Evolutionary conservation across 2,888 invertebrate genomes (phyloP).

Genomic region (Cantharis lateralis): DNA sequence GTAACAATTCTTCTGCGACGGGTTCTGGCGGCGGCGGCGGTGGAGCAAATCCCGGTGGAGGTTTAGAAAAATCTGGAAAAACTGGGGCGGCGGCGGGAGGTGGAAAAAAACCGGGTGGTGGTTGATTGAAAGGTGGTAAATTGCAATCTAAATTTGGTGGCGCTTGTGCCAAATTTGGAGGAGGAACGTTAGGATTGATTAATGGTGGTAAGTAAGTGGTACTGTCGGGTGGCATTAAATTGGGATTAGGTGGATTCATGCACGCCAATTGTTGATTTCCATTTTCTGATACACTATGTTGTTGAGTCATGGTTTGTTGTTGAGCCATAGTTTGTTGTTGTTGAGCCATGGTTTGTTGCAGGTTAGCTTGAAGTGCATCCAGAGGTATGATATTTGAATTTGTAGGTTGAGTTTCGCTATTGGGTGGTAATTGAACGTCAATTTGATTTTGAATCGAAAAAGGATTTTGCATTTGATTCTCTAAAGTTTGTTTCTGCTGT

Average conservation of each 20-base stretch:
- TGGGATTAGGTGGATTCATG: slow-evolving; percentile 37
- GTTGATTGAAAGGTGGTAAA: slow-evolving; percentile 57
- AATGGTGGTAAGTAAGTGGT: slow-evolving; percentile 38
- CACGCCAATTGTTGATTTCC: slow-evolving; percentile 36
- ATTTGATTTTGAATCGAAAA: slow-evolving; percentile 1
- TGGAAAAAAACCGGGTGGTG: slow-evolving; percentile 63
- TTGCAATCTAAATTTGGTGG: slow-evolving; percentile 25
- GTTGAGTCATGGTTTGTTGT: slow-evolving; percentile 4
- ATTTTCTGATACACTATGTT: slow-evolving; percentile 9
- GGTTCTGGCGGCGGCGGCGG: slow-evolving; percentile 54
- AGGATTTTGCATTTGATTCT: slow-evolving; percentile 46
- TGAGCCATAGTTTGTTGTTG: slow-evolving; percentile 27
- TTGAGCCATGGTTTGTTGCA: slow-evolving; percentile 25
- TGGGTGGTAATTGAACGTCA: slow-evolving; percentile 21
- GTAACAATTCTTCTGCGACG: slow-evolving; percentile 77
- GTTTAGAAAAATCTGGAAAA: slow-evolving; percentile 83
- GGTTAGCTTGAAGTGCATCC: slow-evolving; percentile 37
- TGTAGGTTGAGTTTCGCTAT: slow-evolving; percentile 21
- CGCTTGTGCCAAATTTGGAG: slow-evolving; percentile 51
- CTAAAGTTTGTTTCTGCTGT: slow-evolving; percentile 73
- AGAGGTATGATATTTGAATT: slow-evolving; percentile 42
- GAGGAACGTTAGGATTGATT: slow-evolving; percentile 51
- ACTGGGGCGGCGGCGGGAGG: slow-evolving; percentile 52
- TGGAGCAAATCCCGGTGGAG: slow-evolving; percentile 78
- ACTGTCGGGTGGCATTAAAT: slow-evolving; percentile 37